Evolutionary conservation across 2,797 vertebrate species (phyloP), one percentile per base, ranked within the genome.

Genomic region (Manis pentadactyla): DNA sequence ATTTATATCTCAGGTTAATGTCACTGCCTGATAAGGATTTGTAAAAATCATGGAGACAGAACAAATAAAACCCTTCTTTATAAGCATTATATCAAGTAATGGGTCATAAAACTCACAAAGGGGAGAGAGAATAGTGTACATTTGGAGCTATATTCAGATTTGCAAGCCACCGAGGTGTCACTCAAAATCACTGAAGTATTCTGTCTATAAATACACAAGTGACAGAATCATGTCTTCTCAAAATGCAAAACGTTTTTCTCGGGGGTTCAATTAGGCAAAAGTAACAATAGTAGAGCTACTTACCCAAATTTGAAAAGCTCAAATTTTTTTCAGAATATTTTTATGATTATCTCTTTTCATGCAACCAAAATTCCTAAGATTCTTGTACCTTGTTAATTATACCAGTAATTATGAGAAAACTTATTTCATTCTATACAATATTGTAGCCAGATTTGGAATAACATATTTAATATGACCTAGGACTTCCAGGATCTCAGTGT

Each of bases 191-290:
- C 4, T 85, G 84, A 96, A 82, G 92, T 79, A 87, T 27, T 90
- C 37, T 92, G 17, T 91, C 90, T 93, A 90, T 97, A 97, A 97
- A 97, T 82, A 95, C 75, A 92, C 21, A 85, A 93, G 66, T 92
- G 92, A 95, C 53, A 95, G 64, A 93, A 96, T 95, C 51, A 88
- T 85, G 66, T 86, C 39, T 82, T 96, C 14, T 97, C 71, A 74
- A 97, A 96, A 96, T 94, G 55, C 39, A 89, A 92, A 90, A 53
- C 57, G 13, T 66, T 94, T n/a, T 94, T 73, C 84, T 96, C 66
- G 75, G 46, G 87, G 68, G 49, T 93, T 96, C 87, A 93, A 63
- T 94, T 73, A 95, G 68, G 74, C 25, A 42, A 31, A 42, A 31
- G 14, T 68, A 85, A 87, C 71, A 85, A 75, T 39, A 90, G 29